These are phyloP conservation scores for Muntiacus reevesi DNA, from an alignment of 2,113 vertebrate genomes.

Conservation along the genomic window DNA sequence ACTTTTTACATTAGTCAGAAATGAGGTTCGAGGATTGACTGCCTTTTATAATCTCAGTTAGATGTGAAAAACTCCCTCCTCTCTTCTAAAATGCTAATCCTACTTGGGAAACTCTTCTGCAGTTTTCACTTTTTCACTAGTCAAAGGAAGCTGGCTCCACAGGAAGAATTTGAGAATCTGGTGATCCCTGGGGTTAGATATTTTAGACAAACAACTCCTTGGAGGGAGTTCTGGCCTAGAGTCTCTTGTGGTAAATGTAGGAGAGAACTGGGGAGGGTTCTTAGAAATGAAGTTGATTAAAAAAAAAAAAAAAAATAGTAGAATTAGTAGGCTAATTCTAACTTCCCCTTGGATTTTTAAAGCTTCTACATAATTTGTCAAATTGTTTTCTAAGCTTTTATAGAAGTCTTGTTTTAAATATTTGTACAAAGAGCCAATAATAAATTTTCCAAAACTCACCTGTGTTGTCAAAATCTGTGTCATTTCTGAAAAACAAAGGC, in stretches of 20 bases:
- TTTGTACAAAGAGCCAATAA: neutral
- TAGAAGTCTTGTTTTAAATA: slow-evolving; percentile 7
- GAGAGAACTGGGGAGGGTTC: neutral
- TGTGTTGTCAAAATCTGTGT: neutral
- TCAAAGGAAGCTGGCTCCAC: neutral
- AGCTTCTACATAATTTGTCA: neutral
- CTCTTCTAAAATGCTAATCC: neutral
- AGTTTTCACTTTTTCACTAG: neutral
- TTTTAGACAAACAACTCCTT: slow-evolving; percentile 10
- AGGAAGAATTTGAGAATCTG: neutral
- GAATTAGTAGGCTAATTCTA: neutral
- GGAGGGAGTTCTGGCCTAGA: neutral
- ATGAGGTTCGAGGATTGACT: neutral
- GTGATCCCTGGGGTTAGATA: neutral
- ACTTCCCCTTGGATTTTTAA: slow-evolving; percentile 27
- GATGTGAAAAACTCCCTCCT: neutral
- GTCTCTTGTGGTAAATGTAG: neutral
- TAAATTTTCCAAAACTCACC: neutral
- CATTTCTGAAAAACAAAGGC: neutral
- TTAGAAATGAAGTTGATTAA: neutral
- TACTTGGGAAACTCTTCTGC: neutral
- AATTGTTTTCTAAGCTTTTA: neutral
- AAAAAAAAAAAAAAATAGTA: neutral
- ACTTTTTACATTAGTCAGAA: neutral
- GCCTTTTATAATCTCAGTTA: neutral